Evolutionary conservation across 2,113 vertebrate genomes (phyloP).

Genomic region (Limnothrissa miodon): DNA sequence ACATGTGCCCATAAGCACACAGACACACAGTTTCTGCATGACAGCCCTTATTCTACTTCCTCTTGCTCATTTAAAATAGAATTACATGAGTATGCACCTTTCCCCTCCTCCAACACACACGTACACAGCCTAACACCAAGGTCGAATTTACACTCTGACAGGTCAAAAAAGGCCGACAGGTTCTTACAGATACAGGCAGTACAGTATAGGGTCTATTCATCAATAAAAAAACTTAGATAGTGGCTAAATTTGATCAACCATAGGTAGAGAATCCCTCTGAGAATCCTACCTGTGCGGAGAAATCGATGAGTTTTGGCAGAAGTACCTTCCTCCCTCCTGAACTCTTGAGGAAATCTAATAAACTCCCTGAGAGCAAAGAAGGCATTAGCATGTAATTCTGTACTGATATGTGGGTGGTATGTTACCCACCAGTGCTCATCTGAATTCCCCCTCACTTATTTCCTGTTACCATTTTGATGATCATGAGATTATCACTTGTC

Average conservation of each 20-base stretch:
- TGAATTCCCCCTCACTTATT: not conserved
- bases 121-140: not conserved
- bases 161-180: not conserved
- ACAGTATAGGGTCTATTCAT: not conserved
- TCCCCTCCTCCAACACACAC: not conserved
- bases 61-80: not conserved
- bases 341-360: slow-evolving; percentile 93
- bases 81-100: not conserved
- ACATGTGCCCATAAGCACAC: not conserved
- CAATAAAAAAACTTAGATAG: not conserved
- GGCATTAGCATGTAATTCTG: not conserved
- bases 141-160: not conserved
- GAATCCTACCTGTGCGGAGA: slow-evolving; percentile 87
- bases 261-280: not conserved
- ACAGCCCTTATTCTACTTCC: not conserved
- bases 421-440: not conserved
- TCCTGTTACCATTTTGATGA: not conserved
- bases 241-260: not conserved
- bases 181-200: not conserved
- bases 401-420: not conserved
- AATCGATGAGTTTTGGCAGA: slow-evolving; percentile 89
- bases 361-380: slow-evolving; percentile 73
- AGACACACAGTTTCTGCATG: not conserved
- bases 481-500: not conserved
- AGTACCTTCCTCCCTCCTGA: slow-evolving; percentile 73